Percentiles rank a stretch among this genome's conserved stretches.
Conservation (phyloP, 1,140 invertebrate genomes). For the Whitmania pigra region DNA sequence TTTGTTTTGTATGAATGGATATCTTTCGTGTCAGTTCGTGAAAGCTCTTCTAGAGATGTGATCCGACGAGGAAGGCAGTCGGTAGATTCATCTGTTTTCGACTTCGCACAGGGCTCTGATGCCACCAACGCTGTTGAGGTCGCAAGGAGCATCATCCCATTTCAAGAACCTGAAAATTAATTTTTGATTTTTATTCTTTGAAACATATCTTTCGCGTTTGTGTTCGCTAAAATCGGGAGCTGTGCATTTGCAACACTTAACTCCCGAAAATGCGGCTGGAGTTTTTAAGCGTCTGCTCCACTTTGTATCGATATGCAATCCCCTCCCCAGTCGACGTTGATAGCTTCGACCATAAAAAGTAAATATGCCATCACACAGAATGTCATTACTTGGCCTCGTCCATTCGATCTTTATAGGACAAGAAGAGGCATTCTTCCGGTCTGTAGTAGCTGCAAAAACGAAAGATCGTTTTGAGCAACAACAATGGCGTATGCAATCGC, state of each 20-base stretch:
- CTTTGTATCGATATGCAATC: not conserved
- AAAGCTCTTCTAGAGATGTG: too few relatives aligned
- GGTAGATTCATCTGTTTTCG: conserved; percentile 7
- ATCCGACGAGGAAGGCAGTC: not conserved
- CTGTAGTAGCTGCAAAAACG: conserved; percentile 20
- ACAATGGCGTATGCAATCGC: too few relatives aligned
- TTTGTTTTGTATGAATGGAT: too few relatives aligned
- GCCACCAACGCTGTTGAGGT: conserved; percentile 20
- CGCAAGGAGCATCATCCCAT: conserved; percentile 23
- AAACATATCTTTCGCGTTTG: not conserved
- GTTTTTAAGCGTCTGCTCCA: not conserved
- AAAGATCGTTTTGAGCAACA: too few relatives aligned
- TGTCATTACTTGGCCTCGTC: conserved; percentile 11
- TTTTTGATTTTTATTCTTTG: not conserved
- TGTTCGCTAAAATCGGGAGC: too few relatives aligned
- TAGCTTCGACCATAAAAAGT: not conserved
- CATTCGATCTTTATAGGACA: conserved; percentile 14
- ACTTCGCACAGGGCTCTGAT: conserved; percentile 23
- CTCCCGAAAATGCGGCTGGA: not conserved
- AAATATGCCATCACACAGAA: not conserved
- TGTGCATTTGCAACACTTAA: not conserved
- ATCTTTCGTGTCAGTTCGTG: too few relatives aligned
- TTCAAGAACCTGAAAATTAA: conserved; percentile 19
- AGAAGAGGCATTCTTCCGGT: conserved; percentile 24
- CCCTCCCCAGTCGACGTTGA: not conserved